Evolutionary conservation across 2,113 vertebrate genomes (phyloP), one percentile per base, ranked within the genome.

Genomic region (Aplodontia rufa): DNA sequence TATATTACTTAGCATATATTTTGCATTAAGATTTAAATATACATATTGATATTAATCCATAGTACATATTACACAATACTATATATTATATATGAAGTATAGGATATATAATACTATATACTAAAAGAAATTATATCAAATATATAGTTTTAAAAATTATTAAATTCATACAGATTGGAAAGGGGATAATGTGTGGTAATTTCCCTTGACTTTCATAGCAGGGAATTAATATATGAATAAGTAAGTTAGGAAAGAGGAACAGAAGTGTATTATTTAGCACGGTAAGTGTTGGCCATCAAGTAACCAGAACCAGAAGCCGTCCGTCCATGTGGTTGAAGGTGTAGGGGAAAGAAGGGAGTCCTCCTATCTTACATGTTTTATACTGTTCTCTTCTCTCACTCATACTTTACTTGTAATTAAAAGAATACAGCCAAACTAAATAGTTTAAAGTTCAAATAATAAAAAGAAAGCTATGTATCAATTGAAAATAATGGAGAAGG

Each of bases 51-150:
- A 68, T 17, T 37, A 49, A 24, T 66, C 19, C 24, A 62, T 20
- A 47, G 19, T n/a, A 45, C n/a, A n/a, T 66, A 66, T 42, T 85
- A 35, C 6, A 45, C 42, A 74, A 58, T 42, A 72, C 13, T 35
- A 53, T 24, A 30, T 30, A n/a, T 53, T 42, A 22, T 58, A 80
- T 28, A 79, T 58, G n/a, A n/a, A 19, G 30, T 68, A 55, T 37
- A 37, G 47, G 55, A 6, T n/a, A 90, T 47, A 9, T 62, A 45
- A 60, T n/a, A 53, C 24, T 89, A 49, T 71, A 3, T 20, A 55
- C 53, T 88, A 88, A 88, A 75, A 84, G 84, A 97, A 62, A 69
- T 64, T 55, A 45, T 51, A 69, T 53, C 47, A 74, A n/a, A 72
- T 72, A 60, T 60, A 60, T 22, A 28, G 7, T 60, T 10, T 60